These are phyloP conservation scores for Muscicapa striata DNA, from an alignment of 2,797 vertebrate genomes.

Conservation along the genomic window DNA sequence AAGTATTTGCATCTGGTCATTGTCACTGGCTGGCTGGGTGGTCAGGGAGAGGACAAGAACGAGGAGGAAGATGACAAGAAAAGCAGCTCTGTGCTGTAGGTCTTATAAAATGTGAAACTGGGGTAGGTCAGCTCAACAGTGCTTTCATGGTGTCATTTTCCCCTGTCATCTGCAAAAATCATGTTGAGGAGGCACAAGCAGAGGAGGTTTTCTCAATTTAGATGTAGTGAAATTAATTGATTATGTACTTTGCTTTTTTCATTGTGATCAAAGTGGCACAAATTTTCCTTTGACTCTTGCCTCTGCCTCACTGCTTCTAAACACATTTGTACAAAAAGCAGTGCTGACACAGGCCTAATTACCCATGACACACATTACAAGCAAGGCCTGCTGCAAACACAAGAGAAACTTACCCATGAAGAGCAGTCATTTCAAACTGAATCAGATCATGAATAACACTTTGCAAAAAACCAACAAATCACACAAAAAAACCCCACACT, in stretches of 20 bases:
- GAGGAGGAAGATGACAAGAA: not conserved
- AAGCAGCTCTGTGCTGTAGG: not conserved
- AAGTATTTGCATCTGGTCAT: not conserved
- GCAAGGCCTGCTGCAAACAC: not conserved
- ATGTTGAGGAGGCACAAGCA: not conserved
- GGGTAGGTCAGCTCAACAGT: not conserved
- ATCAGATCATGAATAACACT: not conserved
- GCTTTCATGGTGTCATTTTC: not conserved
- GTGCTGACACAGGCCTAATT: not conserved
- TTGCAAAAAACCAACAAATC: not conserved
- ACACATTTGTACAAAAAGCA: not conserved
- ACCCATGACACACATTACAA: not conserved
- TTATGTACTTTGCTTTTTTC: not conserved
- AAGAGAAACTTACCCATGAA: not conserved
- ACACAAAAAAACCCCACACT: accelerated
- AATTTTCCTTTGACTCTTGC: not conserved
- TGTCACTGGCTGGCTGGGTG: not conserved
- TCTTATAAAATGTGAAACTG: not conserved
- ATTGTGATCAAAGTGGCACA: not conserved
- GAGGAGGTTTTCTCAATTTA: not conserved
- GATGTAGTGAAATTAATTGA: not conserved
- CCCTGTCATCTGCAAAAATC: not conserved
- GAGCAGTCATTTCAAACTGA: not conserved
- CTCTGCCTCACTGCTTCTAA: not conserved
- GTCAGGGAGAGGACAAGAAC: not conserved